Base-by-base conservation (phyloP, 2,797 vertebrate genomes). In the Meriones psammophilus region DNA sequence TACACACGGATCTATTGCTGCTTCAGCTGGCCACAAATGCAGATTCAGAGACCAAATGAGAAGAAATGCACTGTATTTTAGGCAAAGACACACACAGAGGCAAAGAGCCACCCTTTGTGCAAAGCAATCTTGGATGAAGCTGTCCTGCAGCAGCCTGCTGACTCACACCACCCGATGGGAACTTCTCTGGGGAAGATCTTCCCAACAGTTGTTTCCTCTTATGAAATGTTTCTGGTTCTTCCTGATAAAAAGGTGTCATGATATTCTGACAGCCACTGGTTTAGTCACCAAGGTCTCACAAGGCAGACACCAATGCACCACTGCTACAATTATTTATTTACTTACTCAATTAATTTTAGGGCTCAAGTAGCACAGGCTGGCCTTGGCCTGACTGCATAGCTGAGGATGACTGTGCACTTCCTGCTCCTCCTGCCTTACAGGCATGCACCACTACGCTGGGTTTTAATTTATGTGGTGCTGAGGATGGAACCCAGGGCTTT, bases 161-260 rank as follows among this genome's bases (percentile, higher is more conserved):
- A 79, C 77, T 95, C 85, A 92, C 74, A 73, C 88, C 69, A 42
- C 64, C 71, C 33, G 15, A 91, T 81, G 90, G 88, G 93, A 96
- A 96, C 68, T 80, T 93, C 88, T 36, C 68, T 15, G 24, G 66
- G 88, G 90, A 78, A 92, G 69, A 93, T 84, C 56, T 88, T 94
- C 84, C 96, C 81, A 96, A 86, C 71, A 76, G 81, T 90, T 36
- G 54, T 91, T 97, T 88, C 88, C 84, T 94, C 68, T 95, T 54
- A 81, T 24, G 87, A 96, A 94, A 89, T 68, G 33, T 79, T 96
- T 92, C 90, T 96, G 92, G 88, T 80, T 96, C 66, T 84, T 71
- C 4, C 7, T 26, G 56, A 42, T 84, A 87, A 73, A 74, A 77
- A 94, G 90, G 86, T 89, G 89, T 88, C 84, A 66, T 50, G 66